Base-by-base conservation (phyloP, 2,888 invertebrate species). In the Candidula unifasciata region DNA sequence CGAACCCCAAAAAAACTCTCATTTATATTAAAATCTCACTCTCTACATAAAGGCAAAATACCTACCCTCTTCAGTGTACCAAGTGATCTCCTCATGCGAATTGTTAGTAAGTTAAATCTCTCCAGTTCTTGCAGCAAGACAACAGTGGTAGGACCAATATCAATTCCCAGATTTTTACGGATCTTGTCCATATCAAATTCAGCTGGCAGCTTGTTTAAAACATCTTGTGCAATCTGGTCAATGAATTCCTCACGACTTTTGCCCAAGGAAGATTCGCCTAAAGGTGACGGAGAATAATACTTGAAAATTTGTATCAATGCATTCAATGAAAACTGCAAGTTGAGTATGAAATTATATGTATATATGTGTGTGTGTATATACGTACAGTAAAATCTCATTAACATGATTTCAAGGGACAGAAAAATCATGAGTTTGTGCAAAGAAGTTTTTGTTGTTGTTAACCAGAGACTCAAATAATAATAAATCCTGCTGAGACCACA, bases 211-310 rank as follows among this genome's bases (percentile, higher is more conserved):
- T 97, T 96, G 52, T 93, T 93, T 54, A 97, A 93, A 83, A 98
- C 96, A 89, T 97, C 97, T 80, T 95, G 95, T 1, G 97, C 97
- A 21, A 96, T 96, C 86, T 87, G 87, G 91, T 96, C 96, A 89
- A 98, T 97, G 93, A 97, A 96, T 87, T 97, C 97, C 89, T 98
- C 98, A 85, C 97, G 95, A 89, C 96, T 97, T 89, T 96, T 95
- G 24, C 96, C 96, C 66, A 96, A 95, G 13, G 95, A 95, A 44
- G 94, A 94, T 80, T 95, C 95, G 88, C 96, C 97, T 87, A 64
- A 74, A 24, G 44, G 44, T 0, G 13, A 44, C 6, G 13, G 13
- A 44, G 44, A 44, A 44, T 60, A 60, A 60, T 24, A 18, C 3
- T 3, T 60, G n/a, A 16, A 6, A 60, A n/a, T 16, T n/a, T 60